These are phyloP conservation scores for Caenorhabditis plicata DNA, from an alignment of 2,888 invertebrate species.

Conservation along the genomic window DNA sequence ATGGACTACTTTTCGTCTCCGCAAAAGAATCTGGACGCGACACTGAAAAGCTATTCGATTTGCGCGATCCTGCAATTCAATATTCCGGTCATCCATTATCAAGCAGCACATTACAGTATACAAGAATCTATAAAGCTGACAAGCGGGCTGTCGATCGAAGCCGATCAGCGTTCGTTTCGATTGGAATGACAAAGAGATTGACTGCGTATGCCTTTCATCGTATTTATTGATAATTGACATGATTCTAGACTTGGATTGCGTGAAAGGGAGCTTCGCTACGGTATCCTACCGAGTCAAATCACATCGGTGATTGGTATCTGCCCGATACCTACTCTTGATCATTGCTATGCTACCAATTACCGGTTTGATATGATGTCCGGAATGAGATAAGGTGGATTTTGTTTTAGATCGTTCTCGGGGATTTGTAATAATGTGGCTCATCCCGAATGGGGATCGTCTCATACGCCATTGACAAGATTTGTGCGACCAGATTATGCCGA, in stretches of 20 bases:
- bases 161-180: slow-evolving; percentile 40
- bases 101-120: slow-evolving; percentile 33
- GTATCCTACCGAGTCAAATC: slow-evolving; percentile 44
- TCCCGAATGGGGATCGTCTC: slow-evolving; percentile 61
- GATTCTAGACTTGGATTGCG: slow-evolving; percentile 43
- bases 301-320: slow-evolving; percentile 46
- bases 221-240: no score
- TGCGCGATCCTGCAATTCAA: slow-evolving; percentile 46
- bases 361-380: slow-evolving; percentile 29
- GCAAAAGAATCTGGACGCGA: slow-evolving; percentile 59
- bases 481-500: slow-evolving; percentile 63
- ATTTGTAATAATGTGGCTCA: slow-evolving; percentile 65
- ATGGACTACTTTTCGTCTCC: slow-evolving; percentile 52
- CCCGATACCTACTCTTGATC: slow-evolving; percentile 42
- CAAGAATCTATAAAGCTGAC: slow-evolving; percentile 36
- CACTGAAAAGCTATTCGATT: slow-evolving; percentile 49
- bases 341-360: slow-evolving; percentile 44
- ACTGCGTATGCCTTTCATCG: slow-evolving; percentile 18
- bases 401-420: slow-evolving; percentile 48
- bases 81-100: slow-evolving; percentile 46
- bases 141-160: slow-evolving; percentile 41
- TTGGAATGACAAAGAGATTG: slow-evolving; percentile 43
- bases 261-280: slow-evolving; percentile 47
- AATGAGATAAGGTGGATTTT: slow-evolving; percentile 13
- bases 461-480: slow-evolving; percentile 59